These are phyloP conservation scores for Protodeltote pygarga DNA, from an alignment of 2,888 invertebrate genomes.

Conservation along the genomic window DNA sequence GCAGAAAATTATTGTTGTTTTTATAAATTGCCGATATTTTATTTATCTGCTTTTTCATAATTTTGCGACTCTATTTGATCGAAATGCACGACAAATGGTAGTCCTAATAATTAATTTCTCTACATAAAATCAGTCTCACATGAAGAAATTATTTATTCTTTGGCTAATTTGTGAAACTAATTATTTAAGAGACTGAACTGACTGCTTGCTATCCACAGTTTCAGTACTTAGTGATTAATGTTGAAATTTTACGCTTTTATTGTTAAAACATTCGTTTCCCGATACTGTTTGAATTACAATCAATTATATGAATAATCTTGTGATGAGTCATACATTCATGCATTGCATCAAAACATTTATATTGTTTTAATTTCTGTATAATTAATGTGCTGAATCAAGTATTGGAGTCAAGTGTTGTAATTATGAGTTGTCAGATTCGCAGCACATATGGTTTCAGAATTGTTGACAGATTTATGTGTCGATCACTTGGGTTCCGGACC, in stretches of 20 bases:
- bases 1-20: too few relatives aligned
- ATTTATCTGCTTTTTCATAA: conserved; percentile 5
- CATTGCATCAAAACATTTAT: conserved; percentile 19
- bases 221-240: background rate
- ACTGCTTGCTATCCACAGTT: background rate
- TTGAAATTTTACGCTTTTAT: conserved; percentile 6
- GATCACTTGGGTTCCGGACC: background rate
- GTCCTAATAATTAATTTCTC: too few relatives aligned
- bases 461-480: conserved; percentile 16
- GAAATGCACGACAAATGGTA: too few relatives aligned
- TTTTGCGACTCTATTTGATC: too few relatives aligned
- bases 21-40: too few relatives aligned
- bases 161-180: too few relatives aligned
- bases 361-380: conserved; percentile 44
- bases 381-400: conserved; percentile 33
- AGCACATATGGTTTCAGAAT: conserved; percentile 20
- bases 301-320: conserved; percentile 48
- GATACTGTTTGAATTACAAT: conserved; percentile 32
- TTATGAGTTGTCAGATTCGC: conserved; percentile 40
- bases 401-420: conserved; percentile 40
- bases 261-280: conserved; percentile 28
- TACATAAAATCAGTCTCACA: too few relatives aligned
- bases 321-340: conserved; percentile 48
- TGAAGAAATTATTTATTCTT: too few relatives aligned
- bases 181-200: too few relatives aligned